Base-by-base conservation (phyloP, 2,888 invertebrate genomes). In the Meiosimyza platycephala region DNA sequence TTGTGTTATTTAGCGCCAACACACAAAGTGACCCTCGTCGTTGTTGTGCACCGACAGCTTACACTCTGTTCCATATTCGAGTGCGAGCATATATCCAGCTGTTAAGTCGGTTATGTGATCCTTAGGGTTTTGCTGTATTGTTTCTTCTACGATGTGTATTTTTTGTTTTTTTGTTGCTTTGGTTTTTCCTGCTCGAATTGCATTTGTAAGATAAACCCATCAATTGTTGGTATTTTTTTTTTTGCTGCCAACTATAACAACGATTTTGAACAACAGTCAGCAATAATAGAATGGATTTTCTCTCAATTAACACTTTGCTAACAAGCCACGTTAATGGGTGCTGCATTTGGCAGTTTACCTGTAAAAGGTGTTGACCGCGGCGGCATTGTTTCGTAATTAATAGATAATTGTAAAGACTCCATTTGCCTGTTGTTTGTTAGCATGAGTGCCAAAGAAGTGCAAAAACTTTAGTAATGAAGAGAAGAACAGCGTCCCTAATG, bases 331-430 rank as follows among this genome's bases (percentile, higher is more conserved):
- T 52, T 62, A 70, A 54, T 70, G 70, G 47, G 33, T 48, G 63
- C 11, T 40, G 52, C 28, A 52, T 33, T 52, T 60, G 47, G 40
- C 54, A 7, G 55, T 33, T 22, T 54, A 55, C 12, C 28, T 54
- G 15, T n/a, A 60, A 52, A 74, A 75, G 75, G 73, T 73, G 73
- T 67, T 73, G 75, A 75, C 51, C 66, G 57, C 55, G 80, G 57
- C 55, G 80, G 28, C 28, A 77, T 79, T 83, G 77, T 81, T 81
- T 76, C 65, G 73, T 77, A 82, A 82, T 82, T 82, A 83, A 78
- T 78, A 79, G 71, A 71, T 77, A 77, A 79, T 78, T 81, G 83
- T 77, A 73, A 82, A 82, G 62, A 59, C 28, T 60, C 15, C 12
- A 11, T 51, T 5, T 50, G 28, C 28, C 4, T 3, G 4, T 4